These are phyloP conservation scores for Aphidius gifuensis DNA, from an alignment of 1,140 invertebrate species.

Conservation along the genomic window DNA sequence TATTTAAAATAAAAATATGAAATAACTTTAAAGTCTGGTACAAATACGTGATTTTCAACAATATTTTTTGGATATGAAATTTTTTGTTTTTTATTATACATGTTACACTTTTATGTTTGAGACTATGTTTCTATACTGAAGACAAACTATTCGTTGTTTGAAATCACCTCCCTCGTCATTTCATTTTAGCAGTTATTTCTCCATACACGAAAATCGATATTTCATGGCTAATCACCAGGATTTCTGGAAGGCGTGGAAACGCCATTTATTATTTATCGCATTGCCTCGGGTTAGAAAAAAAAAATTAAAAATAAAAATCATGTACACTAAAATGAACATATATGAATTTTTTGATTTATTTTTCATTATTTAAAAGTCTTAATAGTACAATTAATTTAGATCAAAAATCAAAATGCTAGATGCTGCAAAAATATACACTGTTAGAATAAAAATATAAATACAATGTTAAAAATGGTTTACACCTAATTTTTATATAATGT, in stretches of 20 bases:
- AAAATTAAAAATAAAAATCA: no score
- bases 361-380: no score
- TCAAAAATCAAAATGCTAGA: not conserved
- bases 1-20: no score
- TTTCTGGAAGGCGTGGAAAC: conserved; percentile 56
- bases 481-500: no score
- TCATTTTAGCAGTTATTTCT: conserved; percentile 34
- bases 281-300: conserved; percentile 39
- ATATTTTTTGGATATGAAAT: not conserved
- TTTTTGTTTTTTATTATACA: not conserved
- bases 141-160: conserved; percentile 18
- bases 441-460: no score
- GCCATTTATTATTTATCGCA: conserved; percentile 54
- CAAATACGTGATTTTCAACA: not conserved
- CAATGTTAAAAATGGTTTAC: no score
- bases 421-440: not conserved
- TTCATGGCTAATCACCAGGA: conserved; percentile 56
- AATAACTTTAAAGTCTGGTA: no score
- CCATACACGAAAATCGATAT: conserved; percentile 54
- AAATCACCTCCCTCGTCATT: conserved; percentile 5
- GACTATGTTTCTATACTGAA: conserved; percentile 7
- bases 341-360: no score
- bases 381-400: no score
- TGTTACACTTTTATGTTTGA: not conserved
- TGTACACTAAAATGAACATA: no score